Conservation (phyloP, 2,888 invertebrate species). For the Selenia dentaria region DNA sequence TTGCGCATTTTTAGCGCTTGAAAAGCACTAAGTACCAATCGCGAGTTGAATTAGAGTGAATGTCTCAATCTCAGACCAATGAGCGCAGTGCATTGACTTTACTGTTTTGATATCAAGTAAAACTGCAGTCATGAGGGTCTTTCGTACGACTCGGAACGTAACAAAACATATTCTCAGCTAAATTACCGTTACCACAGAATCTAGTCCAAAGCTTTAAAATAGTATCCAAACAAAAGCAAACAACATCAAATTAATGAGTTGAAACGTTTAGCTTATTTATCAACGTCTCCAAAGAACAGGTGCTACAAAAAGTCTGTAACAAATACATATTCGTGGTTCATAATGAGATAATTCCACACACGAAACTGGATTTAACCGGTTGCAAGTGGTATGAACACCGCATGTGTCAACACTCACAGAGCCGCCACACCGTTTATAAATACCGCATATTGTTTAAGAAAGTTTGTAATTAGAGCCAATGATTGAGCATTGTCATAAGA, state of each 20-base stretch:
- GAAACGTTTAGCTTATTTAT: slow-evolving; percentile 7
- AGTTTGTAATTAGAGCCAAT: slow-evolving; percentile 45
- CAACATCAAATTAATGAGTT: slow-evolving; percentile 9
- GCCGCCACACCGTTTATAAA: slow-evolving; percentile 53
- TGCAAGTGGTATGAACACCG: slow-evolving; percentile 38
- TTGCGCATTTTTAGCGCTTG: too few species aligned
- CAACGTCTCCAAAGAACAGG: slow-evolving; percentile 14
- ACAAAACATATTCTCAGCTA: too few species aligned
- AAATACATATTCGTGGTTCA: slow-evolving; percentile 15
- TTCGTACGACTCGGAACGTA: too few species aligned
- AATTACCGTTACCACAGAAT: slow-evolving; percentile 6
- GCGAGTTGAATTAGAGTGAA: too few species aligned
- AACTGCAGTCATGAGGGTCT: too few species aligned
- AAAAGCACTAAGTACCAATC: too few species aligned
- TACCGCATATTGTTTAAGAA: slow-evolving; percentile 52
- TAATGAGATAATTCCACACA: slow-evolving; percentile 20
- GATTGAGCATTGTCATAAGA: slow-evolving; percentile 44
- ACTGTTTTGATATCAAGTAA: too few species aligned
- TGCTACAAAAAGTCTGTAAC: slow-evolving; percentile 8
- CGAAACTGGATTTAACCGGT: slow-evolving; percentile 36
- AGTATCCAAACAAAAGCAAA: slow-evolving; percentile 9
- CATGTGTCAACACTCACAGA: slow-evolving; percentile 41
- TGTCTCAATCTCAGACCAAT: too few species aligned
- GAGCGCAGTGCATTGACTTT: too few species aligned
- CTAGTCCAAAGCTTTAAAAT: slow-evolving; percentile 8